These are phyloP conservation scores for Tachysurus fulvidraco DNA, from an alignment of 2,113 vertebrate species.

Conservation along the genomic window DNA sequence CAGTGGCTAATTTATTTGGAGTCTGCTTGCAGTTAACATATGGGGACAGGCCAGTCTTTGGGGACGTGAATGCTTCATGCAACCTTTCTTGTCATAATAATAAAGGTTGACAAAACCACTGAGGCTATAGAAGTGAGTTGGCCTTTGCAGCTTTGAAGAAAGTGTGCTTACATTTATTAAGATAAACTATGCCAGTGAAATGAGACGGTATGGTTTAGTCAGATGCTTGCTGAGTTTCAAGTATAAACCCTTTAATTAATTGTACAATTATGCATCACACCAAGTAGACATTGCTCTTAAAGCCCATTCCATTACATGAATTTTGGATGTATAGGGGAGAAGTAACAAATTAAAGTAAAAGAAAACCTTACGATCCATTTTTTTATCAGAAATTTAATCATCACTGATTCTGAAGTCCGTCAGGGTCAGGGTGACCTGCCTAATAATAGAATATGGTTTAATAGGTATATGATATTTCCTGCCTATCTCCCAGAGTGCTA, in stretches of 20 bases:
- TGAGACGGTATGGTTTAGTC: neutral
- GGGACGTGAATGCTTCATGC: conserved; percentile 10
- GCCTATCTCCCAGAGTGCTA: conserved; percentile 27
- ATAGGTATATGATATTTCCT: conserved; percentile 29
- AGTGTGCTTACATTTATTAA: conserved; percentile 25
- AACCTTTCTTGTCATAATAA: conserved; percentile 36
- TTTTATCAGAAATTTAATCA: neutral
- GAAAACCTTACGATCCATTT: neutral
- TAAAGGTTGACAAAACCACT: conserved; percentile 40
- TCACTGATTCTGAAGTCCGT: neutral
- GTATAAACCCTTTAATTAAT: neutral
- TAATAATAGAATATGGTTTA: conserved; percentile 26
- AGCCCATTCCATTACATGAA: neutral
- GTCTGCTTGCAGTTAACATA: conserved; percentile 39
- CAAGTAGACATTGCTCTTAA: neutral
- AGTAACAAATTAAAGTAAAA: neutral
- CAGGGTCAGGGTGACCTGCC: conserved; percentile 6
- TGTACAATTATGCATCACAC: neutral
- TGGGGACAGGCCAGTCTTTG: conserved; percentile 32
- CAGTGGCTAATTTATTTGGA: conserved; percentile 53
- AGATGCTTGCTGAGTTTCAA: neutral
- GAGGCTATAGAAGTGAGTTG: conserved; percentile 18
- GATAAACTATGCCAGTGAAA: neutral
- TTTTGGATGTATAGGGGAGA: neutral
- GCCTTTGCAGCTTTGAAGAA: neutral